phyloP scores from a whole-genome alignment of 2,888 invertebrate species.

The Ochropleura leucogaster region DNA sequence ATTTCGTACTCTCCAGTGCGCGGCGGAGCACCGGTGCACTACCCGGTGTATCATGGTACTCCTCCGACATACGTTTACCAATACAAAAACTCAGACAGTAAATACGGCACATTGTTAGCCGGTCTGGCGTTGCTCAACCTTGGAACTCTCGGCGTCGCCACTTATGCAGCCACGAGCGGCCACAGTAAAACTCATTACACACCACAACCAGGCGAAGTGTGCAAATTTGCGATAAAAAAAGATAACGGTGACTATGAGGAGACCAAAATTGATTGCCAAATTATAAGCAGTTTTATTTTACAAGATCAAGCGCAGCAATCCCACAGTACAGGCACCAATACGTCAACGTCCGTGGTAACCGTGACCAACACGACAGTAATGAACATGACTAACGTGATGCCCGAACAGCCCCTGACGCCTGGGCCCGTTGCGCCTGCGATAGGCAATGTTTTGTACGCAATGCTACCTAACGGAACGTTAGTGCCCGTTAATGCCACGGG shows the following conservation, averaged over 20 bases:
- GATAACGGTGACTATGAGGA: conserved; percentile 86
- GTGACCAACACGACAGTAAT: conserved; percentile 82
- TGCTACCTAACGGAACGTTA: conserved; percentile 83
- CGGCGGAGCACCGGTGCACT: conserved; percentile 76
- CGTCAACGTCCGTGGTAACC: conserved; percentile 75
- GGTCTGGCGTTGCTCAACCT: conserved; percentile 85
- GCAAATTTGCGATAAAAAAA: conserved; percentile 84
- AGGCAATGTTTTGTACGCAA: conserved; percentile 71
- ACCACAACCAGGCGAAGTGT: conserved; percentile 81
- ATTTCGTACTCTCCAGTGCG: conserved; percentile 79
- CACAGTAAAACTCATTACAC: conserved; percentile 49
- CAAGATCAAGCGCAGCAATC: conserved; percentile 72
- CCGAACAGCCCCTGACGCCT: conserved; percentile 55
- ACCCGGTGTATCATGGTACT: conserved; percentile 82
- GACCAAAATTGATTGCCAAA: conserved; percentile 84
- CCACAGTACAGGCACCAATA: conserved; percentile 70
- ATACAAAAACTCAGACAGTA: conserved; percentile 85
- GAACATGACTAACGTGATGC: conserved; percentile 73
- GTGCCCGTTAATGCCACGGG: conserved; percentile 73
- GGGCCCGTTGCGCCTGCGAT: conserved; percentile 50
- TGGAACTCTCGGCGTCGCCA: conserved; percentile 80
- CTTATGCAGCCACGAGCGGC: conserved; percentile 67
- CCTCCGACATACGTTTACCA: conserved; percentile 86
- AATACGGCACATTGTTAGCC: conserved; percentile 83
- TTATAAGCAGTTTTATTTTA: conserved; percentile 84